Percentiles rank a stretch among this genome's conserved stretches.
Evolutionary conservation across 2,113 vertebrate species (phyloP).

Genomic region (Buteo buteo): DNA sequence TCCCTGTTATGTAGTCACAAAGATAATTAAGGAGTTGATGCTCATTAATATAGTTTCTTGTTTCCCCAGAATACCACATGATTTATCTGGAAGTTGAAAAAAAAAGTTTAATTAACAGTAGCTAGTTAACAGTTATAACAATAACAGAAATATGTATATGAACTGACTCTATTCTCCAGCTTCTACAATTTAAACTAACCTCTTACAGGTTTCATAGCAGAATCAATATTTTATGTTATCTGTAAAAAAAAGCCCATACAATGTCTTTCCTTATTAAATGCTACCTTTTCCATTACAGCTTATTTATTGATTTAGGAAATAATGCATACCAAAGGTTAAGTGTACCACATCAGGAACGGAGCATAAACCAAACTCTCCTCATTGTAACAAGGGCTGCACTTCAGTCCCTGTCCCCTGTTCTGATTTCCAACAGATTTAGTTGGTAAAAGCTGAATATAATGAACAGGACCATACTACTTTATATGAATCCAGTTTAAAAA

Average conservation of each 20-base stretch:
- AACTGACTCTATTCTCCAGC: conserved; percentile 25
- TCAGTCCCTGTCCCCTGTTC: background rate
- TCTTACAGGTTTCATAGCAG: conserved; percentile 21
- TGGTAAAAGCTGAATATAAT: background rate
- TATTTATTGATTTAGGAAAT: conserved; percentile 38
- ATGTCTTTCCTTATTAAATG: conserved; percentile 42
- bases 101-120: conserved; percentile 67
- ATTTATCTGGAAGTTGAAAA: conserved; percentile 69
- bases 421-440: background rate
- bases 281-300: conserved; percentile 45
- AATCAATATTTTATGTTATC: conserved; percentile 41
- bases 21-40: conserved; percentile 75
- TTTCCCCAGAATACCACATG: conserved; percentile 67
- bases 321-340: background rate
- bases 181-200: conserved; percentile 39
- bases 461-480: background rate
- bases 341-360: background rate
- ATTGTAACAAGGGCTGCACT: background rate
- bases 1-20: conserved; percentile 76
- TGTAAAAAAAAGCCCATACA: background rate
- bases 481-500: background rate
- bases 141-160: background rate
- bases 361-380: background rate
- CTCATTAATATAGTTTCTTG: conserved; percentile 75
- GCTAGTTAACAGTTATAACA: conserved; percentile 60